Evolutionary conservation across 2,888 invertebrate species (phyloP), one percentile per base, ranked within the genome.

Genomic region (Dexiosoma caninum): DNA sequence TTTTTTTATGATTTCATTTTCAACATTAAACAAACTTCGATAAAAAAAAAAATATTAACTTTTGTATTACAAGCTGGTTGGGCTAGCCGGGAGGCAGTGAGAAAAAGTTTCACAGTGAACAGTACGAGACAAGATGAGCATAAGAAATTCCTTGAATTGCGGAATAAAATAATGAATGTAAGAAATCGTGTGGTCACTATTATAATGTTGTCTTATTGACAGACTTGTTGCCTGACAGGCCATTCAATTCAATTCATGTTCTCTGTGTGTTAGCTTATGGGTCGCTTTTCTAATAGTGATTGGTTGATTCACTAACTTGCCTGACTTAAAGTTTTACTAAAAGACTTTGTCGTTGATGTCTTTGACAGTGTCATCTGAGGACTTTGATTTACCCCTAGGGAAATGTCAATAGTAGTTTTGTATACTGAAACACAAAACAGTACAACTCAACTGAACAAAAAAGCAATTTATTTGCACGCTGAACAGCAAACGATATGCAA

Each of bases 341-440:
- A 40, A 37, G 59, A 60, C 62, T 37, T 46, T 59, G 53, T 60
- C 27, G 46, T 57, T 44, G 53, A 53, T 66, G 57, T 75, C 40
- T 53, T 66, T 78, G 71, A 44, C 67, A 46, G 67, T 76, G 76
- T 67, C 57, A 67, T 72, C 76, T 76, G 55, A 76, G 62, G 76
- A 67, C 57, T 72, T 77, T 81, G 76, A 81, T 81, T 77, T 81
- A 69, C 67, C 80, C 62, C 62, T 42, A 72, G 80, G 80, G 72
- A 76, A 72, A 67, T 67, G 80, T 81, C 67, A 69, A 76, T 81
- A 64, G 70, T 62, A 53, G 27, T 40, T 46, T 30, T 14, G 46
- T 10, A 37, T 35, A 8, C 23, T 40, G 19, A 64, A 30, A 64
- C 62, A 53, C 53, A 72, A 23, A n/a, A n/a, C n/a, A n/a, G n/a